Percentiles rank a stretch among this genome's conserved stretches.
These are phyloP conservation scores for Onychostoma macrolepis DNA, from an alignment of 2,113 vertebrate species.

Conservation along the genomic window DNA sequence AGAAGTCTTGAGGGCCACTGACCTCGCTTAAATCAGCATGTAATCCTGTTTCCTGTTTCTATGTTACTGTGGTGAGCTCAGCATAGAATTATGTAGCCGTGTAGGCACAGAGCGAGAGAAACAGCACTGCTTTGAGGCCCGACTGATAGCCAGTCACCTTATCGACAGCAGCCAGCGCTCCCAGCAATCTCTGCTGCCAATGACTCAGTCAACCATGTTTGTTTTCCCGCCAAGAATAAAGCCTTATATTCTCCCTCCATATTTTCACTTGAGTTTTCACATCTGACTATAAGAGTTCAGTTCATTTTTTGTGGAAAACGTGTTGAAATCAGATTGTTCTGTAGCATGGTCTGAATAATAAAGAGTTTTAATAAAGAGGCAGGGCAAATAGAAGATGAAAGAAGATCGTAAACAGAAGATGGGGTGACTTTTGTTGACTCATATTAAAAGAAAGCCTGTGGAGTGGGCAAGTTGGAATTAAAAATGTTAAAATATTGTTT, in stretches of 20 bases:
- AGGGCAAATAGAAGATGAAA: neutral
- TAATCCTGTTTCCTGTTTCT: slow-evolving; percentile 69
- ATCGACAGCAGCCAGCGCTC: slow-evolving; percentile 21
- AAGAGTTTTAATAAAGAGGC: neutral
- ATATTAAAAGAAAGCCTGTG: neutral
- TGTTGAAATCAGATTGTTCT: neutral
- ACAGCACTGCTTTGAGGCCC: slow-evolving; percentile 44
- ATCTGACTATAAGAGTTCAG: neutral
- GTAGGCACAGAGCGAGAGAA: neutral
- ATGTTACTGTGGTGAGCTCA: slow-evolving; percentile 60
- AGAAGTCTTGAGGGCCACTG: slow-evolving; percentile 17
- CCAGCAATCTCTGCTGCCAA: slow-evolving; percentile 17
- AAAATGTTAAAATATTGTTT: neutral
- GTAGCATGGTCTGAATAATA: neutral
- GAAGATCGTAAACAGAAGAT: neutral
- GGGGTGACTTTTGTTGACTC: neutral
- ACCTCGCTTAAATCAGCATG: slow-evolving; percentile 57
- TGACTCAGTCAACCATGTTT: slow-evolving; percentile 34
- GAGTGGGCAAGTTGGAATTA: neutral
- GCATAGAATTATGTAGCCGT: neutral
- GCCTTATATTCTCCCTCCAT: slow-evolving; percentile 3
- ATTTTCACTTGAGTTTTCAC: slow-evolving; percentile 8
- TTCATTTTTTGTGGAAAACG: neutral
- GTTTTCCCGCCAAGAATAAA: slow-evolving; percentile 2
- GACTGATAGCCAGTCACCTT: slow-evolving; percentile 50